phyloP scores from a whole-genome alignment of 92 coral and sea anemone species.

The Palythoa caribaeorum region DNA sequence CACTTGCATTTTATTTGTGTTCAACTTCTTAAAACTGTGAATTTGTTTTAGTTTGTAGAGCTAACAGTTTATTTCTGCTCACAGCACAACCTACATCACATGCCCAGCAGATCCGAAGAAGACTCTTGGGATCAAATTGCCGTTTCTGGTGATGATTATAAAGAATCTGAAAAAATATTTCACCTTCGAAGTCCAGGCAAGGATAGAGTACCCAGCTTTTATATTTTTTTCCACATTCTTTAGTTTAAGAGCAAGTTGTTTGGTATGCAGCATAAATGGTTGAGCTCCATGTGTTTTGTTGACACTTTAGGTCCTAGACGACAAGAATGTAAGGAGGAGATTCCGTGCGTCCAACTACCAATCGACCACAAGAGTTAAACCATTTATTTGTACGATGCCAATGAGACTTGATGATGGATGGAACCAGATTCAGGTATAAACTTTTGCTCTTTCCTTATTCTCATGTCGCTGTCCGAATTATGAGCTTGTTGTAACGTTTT shows the following conservation, averaged over 20 bases:
- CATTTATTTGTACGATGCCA: conserved; percentile 99
- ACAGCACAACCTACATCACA: conserved; percentile 95
- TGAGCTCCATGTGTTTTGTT: conserved; percentile 67
- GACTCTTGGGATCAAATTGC: conserved; percentile 98
- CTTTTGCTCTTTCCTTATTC: not conserved
- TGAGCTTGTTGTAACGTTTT: conserved; percentile 7
- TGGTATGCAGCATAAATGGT: not conserved
- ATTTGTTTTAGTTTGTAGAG: not conserved
- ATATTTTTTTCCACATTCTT: not conserved
- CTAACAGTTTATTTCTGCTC: conserved; percentile 38
- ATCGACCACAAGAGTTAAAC: conserved; percentile 98
- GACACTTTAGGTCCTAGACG: conserved; percentile 99
- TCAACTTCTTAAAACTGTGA: not conserved
- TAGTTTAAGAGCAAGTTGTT: not conserved
- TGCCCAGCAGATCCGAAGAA: conserved; percentile 95
- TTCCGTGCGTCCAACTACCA: conserved; percentile 99
- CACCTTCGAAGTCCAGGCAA: conserved; percentile 99
- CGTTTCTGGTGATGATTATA: conserved; percentile 99
- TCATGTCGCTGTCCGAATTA: not conserved
- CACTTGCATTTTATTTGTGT: not conserved
- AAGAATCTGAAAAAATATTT: conserved; percentile 99
- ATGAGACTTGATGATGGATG: conserved; percentile 99
- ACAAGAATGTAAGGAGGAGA: conserved; percentile 97
- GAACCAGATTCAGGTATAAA: conserved; percentile 97
- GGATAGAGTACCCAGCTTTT: not conserved